Base-by-base conservation (phyloP, 2,797 vertebrate species). In the Acipenser ruthenus region DNA sequence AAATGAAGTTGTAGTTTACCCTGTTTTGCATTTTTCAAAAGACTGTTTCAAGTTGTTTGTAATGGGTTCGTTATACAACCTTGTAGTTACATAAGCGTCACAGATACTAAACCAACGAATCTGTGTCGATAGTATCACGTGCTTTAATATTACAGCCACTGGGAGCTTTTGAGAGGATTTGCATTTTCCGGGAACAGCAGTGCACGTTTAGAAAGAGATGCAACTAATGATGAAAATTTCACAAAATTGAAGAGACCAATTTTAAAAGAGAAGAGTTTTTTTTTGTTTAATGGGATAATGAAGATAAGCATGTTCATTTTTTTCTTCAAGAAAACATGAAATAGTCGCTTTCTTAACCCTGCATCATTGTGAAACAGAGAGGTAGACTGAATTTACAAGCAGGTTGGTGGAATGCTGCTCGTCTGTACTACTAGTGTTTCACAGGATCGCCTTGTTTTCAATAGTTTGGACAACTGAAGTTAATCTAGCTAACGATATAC, bases 41-140 rank as follows among this genome's bases (percentile, higher is more conserved):
- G 37, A 37, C 37, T 37, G 37, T 4, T 37, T 37, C 37, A 37
- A 37, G 37, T 37, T 37, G 37, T 37, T 37, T 37, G 37, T 37
- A 37, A 37, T 37, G 37, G 37, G 37, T 37, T 52, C 72, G 82
- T 90, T 91, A 91, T 81, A 89, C 87, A 91, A 91, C 75, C 71
- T 60, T 51, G 71, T 72, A 11, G 70, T 90, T 90, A 90, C 88
- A 86, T 90, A 90, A 91, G 82, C 78, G 81, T 80, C 82, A 80
- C 80, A 83, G 69, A 83, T 77, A 78, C 18, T 8, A 1, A 60
- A 37, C 90, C 89, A 90, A 91, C 89, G 1, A 64, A 66, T 66
- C 52, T 0, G 0, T 50, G 47, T 1, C 8, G 49, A 47, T 10
- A 0, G 60, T 6, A 60, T 87, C 89, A 87, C 73, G 73, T 87